These are phyloP conservation scores for Agrochola macilenta DNA, from an alignment of 2,888 invertebrate genomes.

Conservation along the genomic window DNA sequence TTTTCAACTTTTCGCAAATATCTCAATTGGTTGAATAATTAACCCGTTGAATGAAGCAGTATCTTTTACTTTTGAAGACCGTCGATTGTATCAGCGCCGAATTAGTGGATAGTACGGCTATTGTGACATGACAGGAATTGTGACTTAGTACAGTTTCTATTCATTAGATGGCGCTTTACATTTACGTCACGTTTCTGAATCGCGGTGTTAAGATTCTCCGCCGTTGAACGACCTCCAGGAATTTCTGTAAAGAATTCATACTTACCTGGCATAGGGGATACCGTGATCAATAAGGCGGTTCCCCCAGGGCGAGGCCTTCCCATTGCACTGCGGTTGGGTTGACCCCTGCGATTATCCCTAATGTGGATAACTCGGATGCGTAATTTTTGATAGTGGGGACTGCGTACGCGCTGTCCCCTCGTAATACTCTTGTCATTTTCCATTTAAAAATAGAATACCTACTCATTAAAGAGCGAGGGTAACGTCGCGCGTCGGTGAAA, in stretches of 20 bases:
- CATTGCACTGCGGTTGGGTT: constrained; percentile 12
- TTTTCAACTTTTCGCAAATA: too few species aligned
- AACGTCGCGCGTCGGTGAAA: too few species aligned
- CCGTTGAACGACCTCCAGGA: background rate
- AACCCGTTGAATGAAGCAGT: too few species aligned
- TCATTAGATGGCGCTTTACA: constrained; percentile 10
- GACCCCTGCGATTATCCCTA: constrained; percentile 13
- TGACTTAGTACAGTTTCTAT: background rate
- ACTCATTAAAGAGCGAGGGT: too few species aligned
- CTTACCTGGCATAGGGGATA: constrained; percentile 7
- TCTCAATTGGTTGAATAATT: too few species aligned
- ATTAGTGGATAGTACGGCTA: background rate
- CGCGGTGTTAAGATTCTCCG: constrained; percentile 6
- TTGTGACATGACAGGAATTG: background rate
- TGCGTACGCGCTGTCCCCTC: constrained; percentile 17
- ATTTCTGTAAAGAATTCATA: background rate
- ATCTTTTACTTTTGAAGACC: too few species aligned
- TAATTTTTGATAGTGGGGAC: constrained; percentile 14
- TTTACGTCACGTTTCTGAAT: constrained; percentile 12
- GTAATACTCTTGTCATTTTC: background rate
- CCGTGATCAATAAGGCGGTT: constrained; percentile 2
- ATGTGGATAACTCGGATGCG: constrained; percentile 16
- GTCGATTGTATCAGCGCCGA: too few species aligned
- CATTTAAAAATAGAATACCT: too few species aligned
- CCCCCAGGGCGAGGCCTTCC: constrained; percentile 10